Conservation (phyloP, 53 echinoderm and acorn worm species). For the Actinopyga echinites region DNA sequence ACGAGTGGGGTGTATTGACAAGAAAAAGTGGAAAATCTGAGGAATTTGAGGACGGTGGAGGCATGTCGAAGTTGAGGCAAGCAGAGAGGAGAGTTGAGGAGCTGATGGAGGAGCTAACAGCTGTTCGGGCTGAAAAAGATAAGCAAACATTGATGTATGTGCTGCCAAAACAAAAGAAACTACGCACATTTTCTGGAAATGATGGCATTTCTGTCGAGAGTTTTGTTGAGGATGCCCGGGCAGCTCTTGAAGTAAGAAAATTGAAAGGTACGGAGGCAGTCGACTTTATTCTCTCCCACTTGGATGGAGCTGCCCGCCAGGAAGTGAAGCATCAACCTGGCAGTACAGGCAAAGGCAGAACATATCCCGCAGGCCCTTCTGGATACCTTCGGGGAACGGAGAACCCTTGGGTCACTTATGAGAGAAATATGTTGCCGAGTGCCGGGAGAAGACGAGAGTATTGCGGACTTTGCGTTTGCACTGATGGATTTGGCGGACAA, state of each 20-base stretch:
- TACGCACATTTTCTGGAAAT: slow-evolving; percentile 5
- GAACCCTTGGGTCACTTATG: too few species aligned
- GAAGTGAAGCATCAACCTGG: slow-evolving; percentile 34
- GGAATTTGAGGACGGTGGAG: not conserved
- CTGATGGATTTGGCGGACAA: slow-evolving; percentile 13
- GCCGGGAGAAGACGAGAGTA: slow-evolving; percentile 15
- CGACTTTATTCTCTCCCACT: slow-evolving; percentile 14
- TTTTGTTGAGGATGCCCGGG: slow-evolving; percentile 19
- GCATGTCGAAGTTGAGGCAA: not conserved
- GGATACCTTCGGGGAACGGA: too few species aligned
- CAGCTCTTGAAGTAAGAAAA: slow-evolving; percentile 7
- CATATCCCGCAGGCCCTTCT: too few species aligned
- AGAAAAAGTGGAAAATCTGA: not conserved
- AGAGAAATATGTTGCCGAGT: not conserved
- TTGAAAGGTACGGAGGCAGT: not conserved
- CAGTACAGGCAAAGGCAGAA: too few species aligned
- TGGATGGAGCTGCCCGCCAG: slow-evolving; percentile 23
- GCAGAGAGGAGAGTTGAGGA: slow-evolving; percentile 9
- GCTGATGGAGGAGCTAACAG: not conserved
- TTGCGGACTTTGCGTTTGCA: slow-evolving; percentile 16
- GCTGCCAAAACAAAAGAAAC: slow-evolving; percentile 25
- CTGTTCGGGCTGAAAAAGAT: not conserved
- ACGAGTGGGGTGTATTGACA: not conserved
- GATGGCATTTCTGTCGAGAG: slow-evolving; percentile 3
- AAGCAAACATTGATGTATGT: slow-evolving; percentile 1